These are phyloP conservation scores for Caenorhabditis angaria DNA, from an alignment of 2,888 invertebrate genomes.

Conservation along the genomic window DNA sequence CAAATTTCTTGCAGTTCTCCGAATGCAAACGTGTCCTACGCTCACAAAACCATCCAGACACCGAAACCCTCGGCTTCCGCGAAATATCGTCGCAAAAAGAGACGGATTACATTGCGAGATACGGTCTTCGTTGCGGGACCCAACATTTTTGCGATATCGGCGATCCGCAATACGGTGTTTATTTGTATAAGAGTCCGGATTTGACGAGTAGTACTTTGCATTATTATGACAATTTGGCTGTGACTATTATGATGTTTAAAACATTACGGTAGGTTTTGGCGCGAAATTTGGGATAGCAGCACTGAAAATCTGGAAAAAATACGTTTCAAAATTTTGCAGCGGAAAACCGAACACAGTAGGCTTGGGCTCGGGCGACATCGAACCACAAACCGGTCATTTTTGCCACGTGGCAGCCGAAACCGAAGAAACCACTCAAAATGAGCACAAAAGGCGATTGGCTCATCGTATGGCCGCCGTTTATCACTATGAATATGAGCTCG, in stretches of 20 bases:
- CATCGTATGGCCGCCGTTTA: constrained; percentile 15
- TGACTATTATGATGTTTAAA: constrained; percentile 24
- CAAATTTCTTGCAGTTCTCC: constrained; percentile 21
- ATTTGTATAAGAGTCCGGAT: constrained; percentile 23
- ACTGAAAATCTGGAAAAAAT: background rate
- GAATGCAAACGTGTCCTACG: constrained; percentile 5
- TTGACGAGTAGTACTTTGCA: background rate
- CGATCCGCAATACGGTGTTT: constrained; percentile 19
- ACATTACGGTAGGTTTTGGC: constrained; percentile 3
- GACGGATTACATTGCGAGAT: constrained; percentile 5
- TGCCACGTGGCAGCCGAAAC: background rate
- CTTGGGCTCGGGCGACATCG: constrained; percentile 5
- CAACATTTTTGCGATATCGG: constrained; percentile 22
- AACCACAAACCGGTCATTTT: constrained; percentile 21
- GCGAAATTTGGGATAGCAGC: background rate
- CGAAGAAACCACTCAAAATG: background rate
- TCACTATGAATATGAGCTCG: constrained; percentile 20
- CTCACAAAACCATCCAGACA: background rate
- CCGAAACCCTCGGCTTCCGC: constrained; percentile 19
- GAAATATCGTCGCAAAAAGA: constrained; percentile 11
- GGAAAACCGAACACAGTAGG: constrained; percentile 15
- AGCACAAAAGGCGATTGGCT: constrained; percentile 2
- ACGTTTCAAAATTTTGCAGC: no score
- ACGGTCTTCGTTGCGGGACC: constrained; percentile 8
- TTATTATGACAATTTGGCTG: constrained; percentile 11